phyloP scores from a whole-genome alignment of 2,113 vertebrate genomes.

The Murina feae region DNA sequence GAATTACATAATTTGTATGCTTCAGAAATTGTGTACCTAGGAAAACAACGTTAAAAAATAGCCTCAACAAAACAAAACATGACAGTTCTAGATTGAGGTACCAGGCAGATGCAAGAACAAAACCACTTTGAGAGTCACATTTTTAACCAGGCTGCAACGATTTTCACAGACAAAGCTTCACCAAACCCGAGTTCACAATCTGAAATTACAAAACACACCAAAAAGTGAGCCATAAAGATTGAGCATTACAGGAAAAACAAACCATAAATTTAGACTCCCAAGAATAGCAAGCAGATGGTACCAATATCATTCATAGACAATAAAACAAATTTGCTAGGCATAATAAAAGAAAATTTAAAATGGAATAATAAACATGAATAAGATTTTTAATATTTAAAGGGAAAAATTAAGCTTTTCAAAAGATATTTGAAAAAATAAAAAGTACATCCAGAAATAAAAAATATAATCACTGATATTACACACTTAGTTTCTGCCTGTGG shows the following conservation, averaged over 20 bases:
- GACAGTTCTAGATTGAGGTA: neutral
- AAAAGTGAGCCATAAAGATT: neutral
- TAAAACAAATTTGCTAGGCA: neutral
- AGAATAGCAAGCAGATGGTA: slow-evolving; percentile 1
- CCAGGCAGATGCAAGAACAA: neutral
- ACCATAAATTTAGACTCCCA: neutral
- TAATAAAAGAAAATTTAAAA: neutral
- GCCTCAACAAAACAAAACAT: neutral
- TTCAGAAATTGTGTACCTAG: neutral
- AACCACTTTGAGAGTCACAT: neutral
- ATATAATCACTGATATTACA: neutral
- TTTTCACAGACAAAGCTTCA: neutral
- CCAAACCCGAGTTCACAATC: neutral
- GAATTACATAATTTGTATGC: neutral
- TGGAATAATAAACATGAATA: neutral
- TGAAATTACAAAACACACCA: neutral
- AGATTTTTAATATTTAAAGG: neutral
- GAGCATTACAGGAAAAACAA: neutral
- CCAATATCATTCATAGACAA: neutral
- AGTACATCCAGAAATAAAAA: neutral
- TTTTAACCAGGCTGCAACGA: slow-evolving; percentile 15
- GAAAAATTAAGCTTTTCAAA: slow-evolving; percentile 29
- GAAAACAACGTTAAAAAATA: neutral
- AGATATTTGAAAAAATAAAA: neutral
- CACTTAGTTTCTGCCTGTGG: slow-evolving; percentile 31